Conservation (phyloP, 2,797 vertebrate genomes). For the Tokudaia muenninki region DNA sequence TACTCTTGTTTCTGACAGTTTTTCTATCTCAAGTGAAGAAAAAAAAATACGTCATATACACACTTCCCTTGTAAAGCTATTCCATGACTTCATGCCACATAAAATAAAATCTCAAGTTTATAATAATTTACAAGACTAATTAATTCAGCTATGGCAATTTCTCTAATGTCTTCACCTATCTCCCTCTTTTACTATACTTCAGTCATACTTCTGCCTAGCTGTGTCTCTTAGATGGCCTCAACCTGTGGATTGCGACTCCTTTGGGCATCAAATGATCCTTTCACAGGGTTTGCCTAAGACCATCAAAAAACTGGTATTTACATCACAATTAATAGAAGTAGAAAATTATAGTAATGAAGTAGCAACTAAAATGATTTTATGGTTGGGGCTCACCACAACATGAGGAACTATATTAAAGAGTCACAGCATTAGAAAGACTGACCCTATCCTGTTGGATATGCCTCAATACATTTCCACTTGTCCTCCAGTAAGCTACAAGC, state of each 20-base stretch:
- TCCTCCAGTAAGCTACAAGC: neutral
- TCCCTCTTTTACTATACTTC: neutral
- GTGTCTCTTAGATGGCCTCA: neutral
- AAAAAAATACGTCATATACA: neutral
- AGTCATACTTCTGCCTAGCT: neutral
- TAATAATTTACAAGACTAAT: neutral
- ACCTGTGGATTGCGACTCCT: neutral
- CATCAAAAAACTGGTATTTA: neutral
- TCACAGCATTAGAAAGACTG: too few relatives aligned
- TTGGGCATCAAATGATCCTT: neutral
- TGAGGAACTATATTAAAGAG: neutral
- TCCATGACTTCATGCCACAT: neutral
- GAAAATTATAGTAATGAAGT: neutral
- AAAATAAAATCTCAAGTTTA: neutral
- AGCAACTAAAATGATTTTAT: neutral
- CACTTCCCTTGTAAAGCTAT: neutral
- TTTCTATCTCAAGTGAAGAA: neutral
- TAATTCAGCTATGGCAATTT: neutral
- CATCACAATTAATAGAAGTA: neutral
- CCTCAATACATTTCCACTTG: neutral
- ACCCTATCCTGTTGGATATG: neutral
- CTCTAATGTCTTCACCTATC: neutral
- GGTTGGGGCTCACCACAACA: neutral
- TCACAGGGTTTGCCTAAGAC: neutral
- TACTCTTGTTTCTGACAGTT: neutral